Conservation (phyloP, 2,113 vertebrate genomes). For the Seriola aureovittata region DNA sequence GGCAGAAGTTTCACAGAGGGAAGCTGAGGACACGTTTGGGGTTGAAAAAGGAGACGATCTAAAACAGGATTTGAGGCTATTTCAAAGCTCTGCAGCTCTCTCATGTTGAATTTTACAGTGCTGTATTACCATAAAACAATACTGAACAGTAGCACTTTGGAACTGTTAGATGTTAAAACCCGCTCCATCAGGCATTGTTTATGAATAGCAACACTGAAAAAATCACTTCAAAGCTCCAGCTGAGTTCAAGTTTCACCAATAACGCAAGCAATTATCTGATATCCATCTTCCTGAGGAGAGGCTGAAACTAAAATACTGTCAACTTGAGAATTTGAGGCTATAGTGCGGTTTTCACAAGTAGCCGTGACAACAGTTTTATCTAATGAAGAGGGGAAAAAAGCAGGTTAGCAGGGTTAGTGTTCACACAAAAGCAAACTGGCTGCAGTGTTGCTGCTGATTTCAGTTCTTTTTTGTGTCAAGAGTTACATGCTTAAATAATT, state of each 20-base stretch:
- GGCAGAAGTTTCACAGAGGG: constrained; percentile 36
- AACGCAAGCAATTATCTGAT: constrained; percentile 12
- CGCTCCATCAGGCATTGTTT: constrained; percentile 46
- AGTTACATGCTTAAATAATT: neutral
- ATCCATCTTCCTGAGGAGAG: constrained; percentile 6
- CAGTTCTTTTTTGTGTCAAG: neutral
- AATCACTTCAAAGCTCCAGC: constrained; percentile 19
- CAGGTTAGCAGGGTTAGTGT: neutral
- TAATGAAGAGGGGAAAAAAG: neutral
- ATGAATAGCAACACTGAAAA: constrained; percentile 22
- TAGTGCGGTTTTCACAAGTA: constrained; percentile 24
- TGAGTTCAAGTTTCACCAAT: constrained; percentile 39
- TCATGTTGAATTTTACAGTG: constrained; percentile 28
- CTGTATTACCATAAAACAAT: constrained; percentile 20
- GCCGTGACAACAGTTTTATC: neutral
- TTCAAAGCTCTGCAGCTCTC: constrained; percentile 33
- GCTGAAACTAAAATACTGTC: constrained; percentile 20
- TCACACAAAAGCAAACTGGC: constrained; percentile 9
- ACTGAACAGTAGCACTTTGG: constrained; percentile 57
- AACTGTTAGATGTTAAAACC: constrained; percentile 39
- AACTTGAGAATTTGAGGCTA: constrained; percentile 10
- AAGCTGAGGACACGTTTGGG: constrained; percentile 39
- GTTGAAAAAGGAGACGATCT: constrained; percentile 31
- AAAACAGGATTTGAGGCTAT: constrained; percentile 40
- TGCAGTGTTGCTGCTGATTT: neutral